Evolutionary conservation across 2,797 vertebrate species (phyloP), one percentile per base, ranked within the genome.

Genomic region (Sternotherus odoratus): DNA sequence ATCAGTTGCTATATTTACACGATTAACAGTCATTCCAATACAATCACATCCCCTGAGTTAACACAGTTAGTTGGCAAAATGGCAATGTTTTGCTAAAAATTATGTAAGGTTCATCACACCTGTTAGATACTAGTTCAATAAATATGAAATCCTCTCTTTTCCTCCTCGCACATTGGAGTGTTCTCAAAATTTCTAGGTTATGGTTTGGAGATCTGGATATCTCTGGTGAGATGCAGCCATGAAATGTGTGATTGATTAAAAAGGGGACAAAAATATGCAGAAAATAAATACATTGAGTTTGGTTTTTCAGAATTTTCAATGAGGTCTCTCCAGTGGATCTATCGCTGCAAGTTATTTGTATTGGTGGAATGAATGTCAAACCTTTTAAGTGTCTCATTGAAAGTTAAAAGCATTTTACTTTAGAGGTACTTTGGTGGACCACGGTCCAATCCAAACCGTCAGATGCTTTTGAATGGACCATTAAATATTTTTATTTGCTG

Each of bases 41-140:
- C 90, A 97, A 95, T 87, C 98, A 98, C 95, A 85, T 97, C 91
- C 98, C 98, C 93, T 95, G 96, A 60, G 93, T 98, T 63, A 98
- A 93, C 91, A 87, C 89, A 56, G 78, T 85, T 93, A 69, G 81
- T 94, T 92, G 94, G 94, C 95, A 92, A 95, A 96, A 87, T 78
- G 87, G 82, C 86, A 89, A 54, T 48, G 1, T 85, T n/a, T 91
- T 79, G 50, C 78, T 93, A 95, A 92, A 95, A 83, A 77, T 96
- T 95, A 94, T 82, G 66, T 95, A 94, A 96, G 89, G 36, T 39
- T 69, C 66, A 69, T 39, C 19, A 21, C 83, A 33, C 77, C 30
- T 10, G 19, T 83, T 84, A 87, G 83, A 54, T 56, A 86, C 24
- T 36, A 56, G 86, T 88, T 36, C 77, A 66, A 36, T 17, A 36